Conservation (phyloP, 1,140 invertebrate genomes). For the Musca vetustissima region DNA sequence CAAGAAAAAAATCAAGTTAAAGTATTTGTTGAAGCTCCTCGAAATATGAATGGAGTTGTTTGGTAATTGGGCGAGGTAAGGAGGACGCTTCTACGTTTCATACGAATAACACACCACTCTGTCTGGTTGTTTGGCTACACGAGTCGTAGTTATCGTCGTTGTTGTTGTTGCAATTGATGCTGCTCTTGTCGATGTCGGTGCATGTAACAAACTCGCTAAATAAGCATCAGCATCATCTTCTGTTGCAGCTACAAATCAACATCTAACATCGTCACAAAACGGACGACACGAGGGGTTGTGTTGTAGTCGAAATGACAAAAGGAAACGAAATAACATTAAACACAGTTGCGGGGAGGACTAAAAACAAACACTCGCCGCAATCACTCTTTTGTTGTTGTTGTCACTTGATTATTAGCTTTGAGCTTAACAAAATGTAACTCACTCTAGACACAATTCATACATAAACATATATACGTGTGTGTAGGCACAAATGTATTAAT, state of each 20-base stretch:
- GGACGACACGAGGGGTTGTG: too few relatives aligned
- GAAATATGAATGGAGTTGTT: too few relatives aligned
- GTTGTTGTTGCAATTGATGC: neutral
- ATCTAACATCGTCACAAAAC: neutral
- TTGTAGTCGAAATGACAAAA: too few relatives aligned
- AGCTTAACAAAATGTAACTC: neutral
- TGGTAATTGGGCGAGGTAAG: too few relatives aligned
- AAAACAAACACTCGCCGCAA: neutral
- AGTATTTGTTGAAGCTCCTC: too few relatives aligned
- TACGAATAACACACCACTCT: neutral
- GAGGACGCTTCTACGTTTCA: too few relatives aligned
- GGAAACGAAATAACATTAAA: neutral
- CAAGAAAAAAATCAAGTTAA: too few relatives aligned
- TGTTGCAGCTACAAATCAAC: neutral
- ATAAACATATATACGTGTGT: too few relatives aligned
- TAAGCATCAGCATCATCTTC: neutral
- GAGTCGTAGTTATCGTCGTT: too few relatives aligned
- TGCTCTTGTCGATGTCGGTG: neutral
- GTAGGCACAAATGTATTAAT: neutral
- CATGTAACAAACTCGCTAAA: slow-evolving; percentile 23
- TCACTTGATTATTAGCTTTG: slow-evolving; percentile 17
- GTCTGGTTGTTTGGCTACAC: neutral
- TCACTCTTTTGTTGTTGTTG: neutral
- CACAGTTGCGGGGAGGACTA: too few relatives aligned
- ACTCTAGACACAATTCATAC: too few relatives aligned